phyloP scores from a whole-genome alignment of 2,797 vertebrate genomes.

The Labeo calbasu region DNA sequence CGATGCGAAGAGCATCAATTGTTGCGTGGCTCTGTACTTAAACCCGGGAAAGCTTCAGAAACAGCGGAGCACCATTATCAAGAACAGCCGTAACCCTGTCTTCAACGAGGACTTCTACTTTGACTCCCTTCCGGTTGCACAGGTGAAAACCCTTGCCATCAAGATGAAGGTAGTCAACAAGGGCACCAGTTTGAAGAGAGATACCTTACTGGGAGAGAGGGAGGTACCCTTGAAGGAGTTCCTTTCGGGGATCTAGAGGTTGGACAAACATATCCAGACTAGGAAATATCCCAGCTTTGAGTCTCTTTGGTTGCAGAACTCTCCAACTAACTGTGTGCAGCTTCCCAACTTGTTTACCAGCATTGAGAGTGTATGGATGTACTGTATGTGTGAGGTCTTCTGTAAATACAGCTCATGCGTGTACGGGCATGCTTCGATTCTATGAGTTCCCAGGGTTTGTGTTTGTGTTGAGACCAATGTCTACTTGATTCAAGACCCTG shows the following conservation, averaged over 20 bases:
- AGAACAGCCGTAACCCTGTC: constrained; percentile 92
- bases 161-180: constrained; percentile 99
- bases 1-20: constrained; percentile 92
- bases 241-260: constrained; percentile 78
- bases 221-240: constrained; percentile 87
- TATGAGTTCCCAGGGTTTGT: constrained; percentile 34
- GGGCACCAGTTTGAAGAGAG: constrained; percentile 93
- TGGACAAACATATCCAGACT: constrained; percentile 5
- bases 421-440: constrained; percentile 36
- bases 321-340: constrained; percentile 47
- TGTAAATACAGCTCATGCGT: constrained; percentile 19
- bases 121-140: constrained; percentile 83
- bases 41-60: constrained; percentile 96
- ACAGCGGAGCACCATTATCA: constrained; percentile 96
- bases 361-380: constrained; percentile 15
- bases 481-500: constrained; percentile 22
- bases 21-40: constrained; percentile 92
- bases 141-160: constrained; percentile 87
- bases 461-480: constrained; percentile 6
- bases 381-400: constrained; percentile 17
- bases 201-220: constrained; percentile 90
- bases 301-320: constrained; percentile 67
- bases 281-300: constrained; percentile 24
- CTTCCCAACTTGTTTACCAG: constrained; percentile 43
- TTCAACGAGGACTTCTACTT: constrained; percentile 99